Base-by-base conservation (phyloP, 2,888 invertebrate species). In the Scaeva pyrastri region DNA sequence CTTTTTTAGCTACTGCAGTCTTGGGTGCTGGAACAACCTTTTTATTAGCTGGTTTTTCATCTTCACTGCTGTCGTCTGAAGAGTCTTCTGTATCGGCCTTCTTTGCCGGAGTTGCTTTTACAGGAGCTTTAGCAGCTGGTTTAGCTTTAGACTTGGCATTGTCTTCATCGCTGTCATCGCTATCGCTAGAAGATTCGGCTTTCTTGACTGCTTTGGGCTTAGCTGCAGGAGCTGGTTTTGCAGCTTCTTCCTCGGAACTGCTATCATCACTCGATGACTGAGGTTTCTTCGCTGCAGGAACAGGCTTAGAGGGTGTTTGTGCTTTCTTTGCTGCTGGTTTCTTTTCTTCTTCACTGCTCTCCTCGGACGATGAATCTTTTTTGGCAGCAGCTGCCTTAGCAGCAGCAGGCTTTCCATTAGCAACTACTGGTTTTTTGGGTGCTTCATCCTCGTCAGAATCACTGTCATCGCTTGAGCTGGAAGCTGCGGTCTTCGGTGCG, bases 101-200 rank as follows among this genome's bases (percentile, higher is more conserved):
- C 72, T 77, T 81, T 10, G 90, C 90, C 16, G 74, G 50, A 60
- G 83, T 71, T 21, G 75, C 90, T 50, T 58, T 70, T 1, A 21
- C 14, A 6, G n/a, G 79, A 81, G 64, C 88, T 88, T 26, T 85
- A 14, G 80, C 88, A 8, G 78, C 83, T 19, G 89, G 78, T 39
- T 88, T 88, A 75, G 87, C 89, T 56, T 88, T 88, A 66, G 88
- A 79, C 88, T 86, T 89, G 58, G 90, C 90, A 10, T 74, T 58
- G 70, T 91, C 91, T 39, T 92, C 92, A 60, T 93, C 93, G 73
- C 91, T 93, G 26, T 93, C 92, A 31, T 93, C 92, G 78, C 93
- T 93, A 76, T 93, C 93, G 90, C 84, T 90, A 72, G 89, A 89
- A 78, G 88, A 87, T 55, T 21, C 68, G 4, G 76, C 48, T 16